Base-by-base conservation (phyloP, 2,888 invertebrate genomes). In the Idaea straminata region DNA sequence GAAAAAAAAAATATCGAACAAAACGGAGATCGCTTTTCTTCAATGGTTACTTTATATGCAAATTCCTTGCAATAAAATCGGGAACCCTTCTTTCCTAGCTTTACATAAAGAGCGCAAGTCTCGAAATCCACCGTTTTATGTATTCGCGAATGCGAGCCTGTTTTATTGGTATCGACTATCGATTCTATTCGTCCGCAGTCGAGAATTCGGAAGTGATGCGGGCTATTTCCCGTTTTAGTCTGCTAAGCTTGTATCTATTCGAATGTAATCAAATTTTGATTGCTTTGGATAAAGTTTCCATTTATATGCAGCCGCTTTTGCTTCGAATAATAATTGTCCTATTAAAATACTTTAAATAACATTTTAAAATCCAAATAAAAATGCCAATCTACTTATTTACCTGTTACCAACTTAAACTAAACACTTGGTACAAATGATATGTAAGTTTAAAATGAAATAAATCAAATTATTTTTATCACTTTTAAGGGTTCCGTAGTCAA, bases 31-130 rank as follows among this genome's bases (percentile, higher is more conserved):
- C 91, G 89, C 88, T 90, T 92, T 91, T 89, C 92, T 92, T 92
- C 89, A 90, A 92, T 91, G 92, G 91, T 92, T 92, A 92, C 92
- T 92, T 92, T 92, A 92, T 91, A 92, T 92, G 92, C 89, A 92
- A 92, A 92, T 92, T 88, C 86, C 82, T 84, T 81, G 91, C 85
- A 86, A 91, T 92, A 92, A 92, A 92, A 92, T 71, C 79, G 79
- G 86, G 89, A 91, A 92, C 92, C 92, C 92, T 92, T 91, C 90
- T 89, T 87, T 85, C 81, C 89, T 91, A 90, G 89, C 88, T 87
- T 87, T 88, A 87, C 86, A 86, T 84, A 85, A 85, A 89, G 86
- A 85, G 84, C 85, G 82, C 86, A 86, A 89, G 88, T 83, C 90
- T 89, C 81, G 89, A 91, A n/a, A 91, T 88, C 88, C 90, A 79